phyloP scores from a whole-genome alignment of 2,113 vertebrate genomes.

The Gallinago jamesoni region DNA sequence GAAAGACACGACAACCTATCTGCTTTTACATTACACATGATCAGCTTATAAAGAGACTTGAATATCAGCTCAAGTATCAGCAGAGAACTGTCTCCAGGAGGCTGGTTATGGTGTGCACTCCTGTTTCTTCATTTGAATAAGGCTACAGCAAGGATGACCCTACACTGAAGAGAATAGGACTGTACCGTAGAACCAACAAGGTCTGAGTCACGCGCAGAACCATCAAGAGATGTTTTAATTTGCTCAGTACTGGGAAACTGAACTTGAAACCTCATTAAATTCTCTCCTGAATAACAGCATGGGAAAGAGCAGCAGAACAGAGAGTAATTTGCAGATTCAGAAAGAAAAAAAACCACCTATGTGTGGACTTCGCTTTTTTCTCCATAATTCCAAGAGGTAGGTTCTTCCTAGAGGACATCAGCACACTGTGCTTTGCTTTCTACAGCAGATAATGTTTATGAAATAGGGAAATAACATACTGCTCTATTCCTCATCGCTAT shows the following conservation, averaged over 20 bases:
- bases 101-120: not conserved
- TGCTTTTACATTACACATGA: not conserved
- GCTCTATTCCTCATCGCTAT: not conserved
- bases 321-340: not conserved
- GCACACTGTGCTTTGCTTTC: not conserved
- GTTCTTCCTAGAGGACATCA: not conserved
- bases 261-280: not conserved
- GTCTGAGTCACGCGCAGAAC: not conserved
- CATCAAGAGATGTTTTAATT: not conserved
- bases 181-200: not conserved
- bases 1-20: not conserved
- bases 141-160: not conserved
- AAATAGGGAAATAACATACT: not conserved
- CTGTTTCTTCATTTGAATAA: not conserved
- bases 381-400: not conserved
- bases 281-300: not conserved
- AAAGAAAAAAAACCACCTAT: accelerated
- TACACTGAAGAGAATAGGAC: not conserved
- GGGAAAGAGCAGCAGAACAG: not conserved
- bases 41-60: not conserved
- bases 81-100: not conserved
- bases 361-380: not conserved
- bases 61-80: not conserved
- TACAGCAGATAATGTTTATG: not conserved
- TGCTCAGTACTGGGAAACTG: not conserved